Base-by-base conservation (phyloP, 2,888 invertebrate species). In the Oscheius onirici region DNA sequence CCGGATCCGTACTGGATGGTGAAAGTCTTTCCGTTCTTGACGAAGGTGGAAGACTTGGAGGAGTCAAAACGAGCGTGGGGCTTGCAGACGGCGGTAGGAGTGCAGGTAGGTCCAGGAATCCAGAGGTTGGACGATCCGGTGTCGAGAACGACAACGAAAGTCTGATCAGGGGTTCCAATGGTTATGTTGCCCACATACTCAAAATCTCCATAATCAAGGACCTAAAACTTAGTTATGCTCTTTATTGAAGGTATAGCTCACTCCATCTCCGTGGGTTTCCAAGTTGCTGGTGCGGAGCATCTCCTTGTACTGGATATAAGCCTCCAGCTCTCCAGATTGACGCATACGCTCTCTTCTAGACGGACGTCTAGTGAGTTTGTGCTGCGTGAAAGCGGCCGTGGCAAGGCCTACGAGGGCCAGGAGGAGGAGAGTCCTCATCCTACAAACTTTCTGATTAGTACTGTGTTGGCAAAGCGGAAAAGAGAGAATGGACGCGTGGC, bases 1-100 rank as follows among this genome's bases (percentile, higher is more conserved):
- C 97, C 99, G 74, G 94, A 93, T 71, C 97, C 97, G 90, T 99
- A 99, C 81, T 92, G 92, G 87, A 99, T 97, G 68, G 91, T 92
- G 89, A 97, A 96, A 72, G 91, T 90, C 0, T 95, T 95, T 79
- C 95, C 97, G 90, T 97, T 96, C 83, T 91, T 90, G 83, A 90
- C 89, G 90, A 95, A 99, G 0, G 93, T 91, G 22, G 90, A 90
- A 0, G 97, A 97, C 88, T 92, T 92, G 71, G 88, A 90, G 85
- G 93, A 93, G 90, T 97, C 93, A 89, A 97, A 99, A 90, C 96
- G 97, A 89, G 94, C 43, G 72, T 82, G 78, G 17, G 61, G 61
- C 26, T 61, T 70, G 70, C 70, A 70, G 49, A 68, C 68, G 43
- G 46, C 51, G 63, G 13, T 26, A 34, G 34, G 34, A 34, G 34